These are phyloP conservation scores for Physocephala rufipes DNA, from an alignment of 2,888 invertebrate genomes.

Conservation along the genomic window DNA sequence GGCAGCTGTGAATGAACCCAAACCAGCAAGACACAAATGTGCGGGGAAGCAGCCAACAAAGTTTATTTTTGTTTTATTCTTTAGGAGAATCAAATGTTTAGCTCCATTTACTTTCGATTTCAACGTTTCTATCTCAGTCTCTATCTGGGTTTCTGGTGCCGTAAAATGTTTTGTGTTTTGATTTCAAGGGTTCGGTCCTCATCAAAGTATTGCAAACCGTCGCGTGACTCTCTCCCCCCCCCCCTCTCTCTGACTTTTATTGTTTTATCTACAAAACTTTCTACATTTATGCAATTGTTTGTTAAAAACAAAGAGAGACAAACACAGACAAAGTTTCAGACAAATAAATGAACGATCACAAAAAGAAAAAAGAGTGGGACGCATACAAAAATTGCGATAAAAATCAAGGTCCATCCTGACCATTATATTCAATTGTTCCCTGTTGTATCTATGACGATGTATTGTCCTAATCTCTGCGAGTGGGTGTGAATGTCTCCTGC, in stretches of 20 bases:
- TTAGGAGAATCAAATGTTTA: constrained; percentile 17
- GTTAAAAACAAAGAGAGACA: constrained; percentile 11
- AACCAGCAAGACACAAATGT: neutral
- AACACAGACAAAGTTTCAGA: neutral
- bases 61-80: neutral
- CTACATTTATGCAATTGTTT: constrained; percentile 14
- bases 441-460: neutral
- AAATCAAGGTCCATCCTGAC: constrained; percentile 31
- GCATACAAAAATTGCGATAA: constrained; percentile 16
- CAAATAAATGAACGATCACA: neutral
- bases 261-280: no score
- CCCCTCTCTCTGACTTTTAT: neutral
- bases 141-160: no score
- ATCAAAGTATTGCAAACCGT: constrained; percentile 7
- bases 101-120: constrained; percentile 29
- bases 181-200: no score
- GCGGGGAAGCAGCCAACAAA: neutral
- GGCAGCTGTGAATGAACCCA: neutral
- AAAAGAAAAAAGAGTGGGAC: neutral
- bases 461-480: neutral
- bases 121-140: constrained; percentile 6
- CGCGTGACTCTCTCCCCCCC: neutral
- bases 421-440: constrained; percentile 31
- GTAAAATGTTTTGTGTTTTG: neutral
- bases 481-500: constrained; percentile 10